A percentile compares a stretch with the other conserved stretches of the same genome.
Evolutionary conservation across 2,113 vertebrate species (phyloP).

Genomic region (Capreolus pygargus): DNA sequence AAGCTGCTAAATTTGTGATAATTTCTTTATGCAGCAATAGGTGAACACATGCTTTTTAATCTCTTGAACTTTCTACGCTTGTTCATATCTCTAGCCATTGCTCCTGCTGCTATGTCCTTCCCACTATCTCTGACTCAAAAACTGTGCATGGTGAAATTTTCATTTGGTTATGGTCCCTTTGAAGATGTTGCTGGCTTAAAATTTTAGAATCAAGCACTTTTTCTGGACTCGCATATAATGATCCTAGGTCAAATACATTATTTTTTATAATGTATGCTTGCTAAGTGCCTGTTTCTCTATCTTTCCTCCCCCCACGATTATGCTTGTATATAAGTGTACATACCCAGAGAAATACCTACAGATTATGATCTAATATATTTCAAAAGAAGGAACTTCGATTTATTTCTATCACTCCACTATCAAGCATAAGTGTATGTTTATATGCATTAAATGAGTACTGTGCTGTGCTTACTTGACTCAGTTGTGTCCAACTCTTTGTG

Average conservation of each 20-base stretch:
- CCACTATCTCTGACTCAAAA: background rate
- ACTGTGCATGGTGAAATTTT: fast-evolving
- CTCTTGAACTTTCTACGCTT: background rate
- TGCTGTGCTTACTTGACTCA: background rate
- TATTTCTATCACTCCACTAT: background rate
- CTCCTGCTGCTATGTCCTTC: background rate
- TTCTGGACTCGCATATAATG: background rate
- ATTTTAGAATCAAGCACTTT: background rate
- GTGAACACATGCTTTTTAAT: background rate
- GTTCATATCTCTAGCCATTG: too few relatives aligned
- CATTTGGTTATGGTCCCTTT: background rate
- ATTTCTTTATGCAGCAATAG: background rate
- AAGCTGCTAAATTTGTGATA: background rate
- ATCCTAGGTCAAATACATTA: background rate
- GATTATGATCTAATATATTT: background rate
- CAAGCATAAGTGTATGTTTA: background rate
- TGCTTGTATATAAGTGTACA: background rate
- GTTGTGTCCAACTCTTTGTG: background rate
- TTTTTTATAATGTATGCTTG: background rate
- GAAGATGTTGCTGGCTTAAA: background rate
- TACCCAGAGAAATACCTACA: background rate
- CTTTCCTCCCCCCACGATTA: background rate
- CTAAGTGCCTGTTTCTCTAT: background rate
- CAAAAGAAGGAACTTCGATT: background rate
- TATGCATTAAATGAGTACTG: background rate